phyloP scores from a whole-genome alignment of 2,888 invertebrate species.

The Drosophila cyrtoloma region DNA sequence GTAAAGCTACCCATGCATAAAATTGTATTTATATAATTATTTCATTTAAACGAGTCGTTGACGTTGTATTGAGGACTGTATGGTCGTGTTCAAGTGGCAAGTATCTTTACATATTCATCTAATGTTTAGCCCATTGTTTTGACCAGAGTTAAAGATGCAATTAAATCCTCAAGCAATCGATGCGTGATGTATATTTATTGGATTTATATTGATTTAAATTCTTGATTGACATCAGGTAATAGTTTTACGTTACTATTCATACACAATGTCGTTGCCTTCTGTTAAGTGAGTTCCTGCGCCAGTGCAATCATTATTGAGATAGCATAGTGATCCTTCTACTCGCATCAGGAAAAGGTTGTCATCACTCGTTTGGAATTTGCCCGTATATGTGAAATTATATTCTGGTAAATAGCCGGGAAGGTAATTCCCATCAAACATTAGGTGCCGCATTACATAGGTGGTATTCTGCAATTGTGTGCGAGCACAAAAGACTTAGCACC shows the following conservation, averaged over 20 bases:
- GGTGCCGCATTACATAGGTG: constrained; percentile 26
- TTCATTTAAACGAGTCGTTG: background rate
- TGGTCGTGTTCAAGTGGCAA: background rate
- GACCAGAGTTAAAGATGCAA: background rate
- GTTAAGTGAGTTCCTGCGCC: background rate
- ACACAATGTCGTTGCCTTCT: background rate
- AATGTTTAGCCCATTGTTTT: background rate
- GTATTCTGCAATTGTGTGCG: constrained; percentile 37
- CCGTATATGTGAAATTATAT: constrained; percentile 48
- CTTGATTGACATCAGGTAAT: background rate
- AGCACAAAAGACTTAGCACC: background rate
- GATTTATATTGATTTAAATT: background rate
- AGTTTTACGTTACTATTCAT: background rate
- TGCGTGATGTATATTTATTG: background rate
- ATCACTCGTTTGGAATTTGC: constrained; percentile 27
- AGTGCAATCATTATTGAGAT: constrained; percentile 19
- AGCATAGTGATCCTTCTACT: constrained; percentile 30
- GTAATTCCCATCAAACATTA: constrained; percentile 30
- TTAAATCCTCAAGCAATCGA: background rate
- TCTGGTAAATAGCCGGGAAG: constrained; percentile 56
- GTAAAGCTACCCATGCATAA: background rate
- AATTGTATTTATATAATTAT: background rate
- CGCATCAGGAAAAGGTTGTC: constrained; percentile 9
- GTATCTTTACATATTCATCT: no score
- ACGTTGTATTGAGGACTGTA: background rate